These are phyloP conservation scores for Fringilla coelebs DNA, from an alignment of 2,797 vertebrate species.

Conservation along the genomic window DNA sequence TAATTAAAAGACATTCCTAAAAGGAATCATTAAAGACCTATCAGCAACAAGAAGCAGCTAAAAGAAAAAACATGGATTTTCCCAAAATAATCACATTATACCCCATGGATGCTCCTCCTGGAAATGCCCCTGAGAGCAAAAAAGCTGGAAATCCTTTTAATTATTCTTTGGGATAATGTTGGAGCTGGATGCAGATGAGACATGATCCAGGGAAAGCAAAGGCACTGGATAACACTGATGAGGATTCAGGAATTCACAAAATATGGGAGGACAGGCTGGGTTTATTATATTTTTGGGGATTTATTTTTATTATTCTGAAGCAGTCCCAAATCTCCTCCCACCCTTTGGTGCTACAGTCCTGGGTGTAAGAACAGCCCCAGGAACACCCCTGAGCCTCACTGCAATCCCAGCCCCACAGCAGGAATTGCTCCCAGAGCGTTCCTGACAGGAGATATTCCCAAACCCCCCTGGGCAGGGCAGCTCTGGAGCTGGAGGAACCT, in stretches of 20 bases:
- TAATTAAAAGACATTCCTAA: not conserved
- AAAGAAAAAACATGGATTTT: rapidly evolving
- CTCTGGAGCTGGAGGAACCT: not conserved
- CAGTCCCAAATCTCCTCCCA: not conserved
- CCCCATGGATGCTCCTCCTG: not conserved
- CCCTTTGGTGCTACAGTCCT: not conserved
- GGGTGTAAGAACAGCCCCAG: not conserved
- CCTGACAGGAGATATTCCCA: not conserved
- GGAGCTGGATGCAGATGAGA: not conserved
- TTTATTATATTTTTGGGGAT: not conserved
- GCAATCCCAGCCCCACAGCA: rapidly evolving
- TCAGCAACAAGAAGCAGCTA: not conserved
- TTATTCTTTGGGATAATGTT: not conserved
- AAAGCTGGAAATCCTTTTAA: rapidly evolving
- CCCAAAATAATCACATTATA: not conserved
- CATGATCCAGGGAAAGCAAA: rapidly evolving
- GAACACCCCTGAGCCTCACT: rapidly evolving
- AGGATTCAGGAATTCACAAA: not conserved
- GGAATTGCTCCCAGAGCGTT: rapidly evolving
- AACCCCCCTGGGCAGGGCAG: not conserved
- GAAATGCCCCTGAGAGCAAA: not conserved
- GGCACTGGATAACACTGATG: rapidly evolving
- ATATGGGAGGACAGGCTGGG: rapidly evolving
- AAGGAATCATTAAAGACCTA: not conserved
- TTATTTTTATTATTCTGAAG: not conserved